Percentiles rank a stretch among this genome's conserved stretches.
Conservation (phyloP, 2,113 vertebrate species). For the Seriola quinqueradiata region DNA sequence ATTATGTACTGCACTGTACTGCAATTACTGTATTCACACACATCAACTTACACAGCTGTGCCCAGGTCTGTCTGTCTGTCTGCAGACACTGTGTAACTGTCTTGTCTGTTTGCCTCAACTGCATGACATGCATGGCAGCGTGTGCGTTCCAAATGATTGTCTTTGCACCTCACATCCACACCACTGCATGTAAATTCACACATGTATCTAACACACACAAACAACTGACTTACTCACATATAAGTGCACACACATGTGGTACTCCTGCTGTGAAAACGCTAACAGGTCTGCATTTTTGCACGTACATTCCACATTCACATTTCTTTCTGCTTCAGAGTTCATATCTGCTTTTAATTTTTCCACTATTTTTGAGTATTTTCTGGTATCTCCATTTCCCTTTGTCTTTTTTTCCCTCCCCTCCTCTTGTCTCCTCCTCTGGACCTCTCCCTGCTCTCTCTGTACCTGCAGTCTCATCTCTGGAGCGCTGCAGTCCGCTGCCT, state of each 20-base stretch:
- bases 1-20: constrained; percentile 58
- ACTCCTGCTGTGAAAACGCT: constrained; percentile 25
- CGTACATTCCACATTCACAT: constrained; percentile 53
- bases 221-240: constrained; percentile 4
- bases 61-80: constrained; percentile 83
- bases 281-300: constrained; percentile 38
- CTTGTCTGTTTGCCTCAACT: constrained; percentile 61
- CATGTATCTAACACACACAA: constrained; percentile 12
- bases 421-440: constrained; percentile 26
- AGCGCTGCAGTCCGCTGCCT: constrained; percentile 91
- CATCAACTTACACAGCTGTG: constrained; percentile 75
- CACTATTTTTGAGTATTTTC: constrained; percentile 59
- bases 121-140: constrained; percentile 70
- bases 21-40: constrained; percentile 62
- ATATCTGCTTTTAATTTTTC: constrained; percentile 45
- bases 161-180: constrained; percentile 38
- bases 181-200: constrained; percentile 43
- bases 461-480: constrained; percentile 89
- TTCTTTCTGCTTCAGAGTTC: constrained; percentile 56
- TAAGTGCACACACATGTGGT: constrained; percentile 3
- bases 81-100: constrained; percentile 78
- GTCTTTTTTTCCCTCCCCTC: constrained; percentile 5
- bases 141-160: constrained; percentile 59
- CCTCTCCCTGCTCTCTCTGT: constrained; percentile 41
- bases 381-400: constrained; percentile 60